Conservation (phyloP, 2,888 invertebrate genomes). For the Saturnia pavonia region DNA sequence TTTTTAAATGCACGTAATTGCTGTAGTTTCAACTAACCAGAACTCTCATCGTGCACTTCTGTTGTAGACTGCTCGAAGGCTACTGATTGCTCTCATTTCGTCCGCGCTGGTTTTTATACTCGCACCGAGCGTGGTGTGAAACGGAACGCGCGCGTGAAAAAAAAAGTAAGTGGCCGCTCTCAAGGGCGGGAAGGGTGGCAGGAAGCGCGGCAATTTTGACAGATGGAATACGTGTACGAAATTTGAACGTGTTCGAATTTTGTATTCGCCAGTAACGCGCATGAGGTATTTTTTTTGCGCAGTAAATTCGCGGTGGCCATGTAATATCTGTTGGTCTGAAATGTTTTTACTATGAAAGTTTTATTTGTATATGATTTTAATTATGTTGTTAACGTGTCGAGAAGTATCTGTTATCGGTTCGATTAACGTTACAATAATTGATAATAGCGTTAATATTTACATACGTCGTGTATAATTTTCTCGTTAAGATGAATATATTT, state of each 20-base stretch:
- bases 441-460: slow-evolving; percentile 17
- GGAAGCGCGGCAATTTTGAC: slow-evolving; percentile 65
- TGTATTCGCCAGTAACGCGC: slow-evolving; percentile 21
- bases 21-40: slow-evolving; percentile 63
- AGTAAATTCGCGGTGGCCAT: slow-evolving; percentile 13
- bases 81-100: slow-evolving; percentile 77
- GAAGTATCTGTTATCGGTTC: neutral
- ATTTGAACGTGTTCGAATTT: slow-evolving; percentile 28
- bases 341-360: slow-evolving; percentile 1
- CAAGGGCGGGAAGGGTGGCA: slow-evolving; percentile 79
- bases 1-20: slow-evolving; percentile 24
- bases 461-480: slow-evolving; percentile 14
- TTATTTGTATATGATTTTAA: slow-evolving; percentile 5
- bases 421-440: neutral
- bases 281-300: slow-evolving; percentile 8
- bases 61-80: slow-evolving; percentile 79
- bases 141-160: slow-evolving; percentile 63
- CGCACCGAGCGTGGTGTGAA: slow-evolving; percentile 54
- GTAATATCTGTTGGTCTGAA: slow-evolving; percentile 7
- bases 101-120: slow-evolving; percentile 69
- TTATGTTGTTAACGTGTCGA: neutral
- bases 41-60: slow-evolving; percentile 81
- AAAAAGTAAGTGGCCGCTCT: slow-evolving; percentile 75
- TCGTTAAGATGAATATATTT: slow-evolving; percentile 20
- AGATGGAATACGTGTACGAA: slow-evolving; percentile 27